These are phyloP conservation scores for Ibidorhyncha struthersii DNA, from an alignment of 2,113 vertebrate species.

Conservation along the genomic window DNA sequence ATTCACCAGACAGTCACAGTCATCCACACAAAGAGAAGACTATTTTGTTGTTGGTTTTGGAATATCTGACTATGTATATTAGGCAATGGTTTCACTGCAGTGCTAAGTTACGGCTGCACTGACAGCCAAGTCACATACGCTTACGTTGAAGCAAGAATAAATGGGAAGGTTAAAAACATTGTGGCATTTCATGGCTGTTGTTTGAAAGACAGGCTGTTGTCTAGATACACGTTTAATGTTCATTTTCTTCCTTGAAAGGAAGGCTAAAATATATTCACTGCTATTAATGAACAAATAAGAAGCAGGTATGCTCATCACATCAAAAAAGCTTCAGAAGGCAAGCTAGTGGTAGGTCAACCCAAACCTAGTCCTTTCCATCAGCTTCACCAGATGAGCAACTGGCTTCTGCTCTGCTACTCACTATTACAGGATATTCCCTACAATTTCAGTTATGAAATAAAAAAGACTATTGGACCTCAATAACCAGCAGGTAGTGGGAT, in stretches of 20 bases:
- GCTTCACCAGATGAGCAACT: neutral
- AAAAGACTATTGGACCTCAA: neutral
- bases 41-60: neutral
- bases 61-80: neutral
- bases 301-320: neutral
- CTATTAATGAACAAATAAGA: neutral
- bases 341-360: neutral
- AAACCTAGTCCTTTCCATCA: neutral
- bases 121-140: neutral
- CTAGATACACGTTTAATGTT: neutral
- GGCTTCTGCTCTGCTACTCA: neutral
- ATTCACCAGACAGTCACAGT: neutral
- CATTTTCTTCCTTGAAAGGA: neutral
- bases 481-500: neutral
- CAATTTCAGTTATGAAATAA: neutral
- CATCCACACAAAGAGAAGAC: neutral
- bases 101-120: neutral
- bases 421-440: neutral
- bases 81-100: neutral
- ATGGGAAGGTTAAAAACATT: neutral
- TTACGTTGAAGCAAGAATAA: neutral
- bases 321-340: neutral
- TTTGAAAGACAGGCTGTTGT: neutral
- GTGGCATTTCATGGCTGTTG: neutral
- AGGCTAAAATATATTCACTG: neutral